Conservation (phyloP, 2,797 vertebrate species). For the Lacerta viridis region DNA sequence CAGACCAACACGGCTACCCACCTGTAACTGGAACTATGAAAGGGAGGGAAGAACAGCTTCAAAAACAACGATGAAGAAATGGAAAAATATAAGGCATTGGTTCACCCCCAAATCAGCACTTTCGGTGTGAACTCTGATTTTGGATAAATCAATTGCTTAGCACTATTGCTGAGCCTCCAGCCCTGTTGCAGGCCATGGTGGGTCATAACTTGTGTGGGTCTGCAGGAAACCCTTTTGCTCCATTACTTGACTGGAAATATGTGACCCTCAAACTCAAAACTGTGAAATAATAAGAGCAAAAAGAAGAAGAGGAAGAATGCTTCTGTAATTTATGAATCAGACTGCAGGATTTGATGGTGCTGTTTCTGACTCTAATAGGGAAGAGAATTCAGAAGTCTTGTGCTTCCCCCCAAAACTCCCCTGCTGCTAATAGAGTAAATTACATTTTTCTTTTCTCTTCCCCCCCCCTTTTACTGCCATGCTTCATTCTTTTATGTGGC, state of each 20-base stretch:
- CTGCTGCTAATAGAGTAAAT: not conserved
- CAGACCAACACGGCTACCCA: no score
- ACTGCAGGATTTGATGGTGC: not conserved
- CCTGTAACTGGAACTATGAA: no score
- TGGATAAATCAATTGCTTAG: not conserved
- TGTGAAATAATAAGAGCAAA: not conserved
- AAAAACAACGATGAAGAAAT: not conserved
- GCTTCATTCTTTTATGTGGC: conserved; percentile 11
- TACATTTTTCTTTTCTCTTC: not conserved
- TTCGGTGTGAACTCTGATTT: not conserved
- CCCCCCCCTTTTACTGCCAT: not conserved
- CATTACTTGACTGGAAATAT: not conserved
- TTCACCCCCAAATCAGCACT: not conserved
- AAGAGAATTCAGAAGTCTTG: not conserved
- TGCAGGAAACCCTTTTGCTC: not conserved
- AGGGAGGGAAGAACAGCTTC: not conserved
- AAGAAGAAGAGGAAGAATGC: no score
- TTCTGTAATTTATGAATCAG: not conserved
- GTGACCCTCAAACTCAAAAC: not conserved
- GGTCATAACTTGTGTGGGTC: not conserved
- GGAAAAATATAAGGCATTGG: not conserved
- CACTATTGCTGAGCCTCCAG: not conserved
- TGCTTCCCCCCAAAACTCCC: not conserved
- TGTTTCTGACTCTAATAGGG: not conserved
- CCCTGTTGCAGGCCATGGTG: not conserved